Percentiles rank a stretch among this genome's conserved stretches.
phyloP scores from a whole-genome alignment of 2,797 vertebrate species.

The Lateolabrax maculatus region DNA sequence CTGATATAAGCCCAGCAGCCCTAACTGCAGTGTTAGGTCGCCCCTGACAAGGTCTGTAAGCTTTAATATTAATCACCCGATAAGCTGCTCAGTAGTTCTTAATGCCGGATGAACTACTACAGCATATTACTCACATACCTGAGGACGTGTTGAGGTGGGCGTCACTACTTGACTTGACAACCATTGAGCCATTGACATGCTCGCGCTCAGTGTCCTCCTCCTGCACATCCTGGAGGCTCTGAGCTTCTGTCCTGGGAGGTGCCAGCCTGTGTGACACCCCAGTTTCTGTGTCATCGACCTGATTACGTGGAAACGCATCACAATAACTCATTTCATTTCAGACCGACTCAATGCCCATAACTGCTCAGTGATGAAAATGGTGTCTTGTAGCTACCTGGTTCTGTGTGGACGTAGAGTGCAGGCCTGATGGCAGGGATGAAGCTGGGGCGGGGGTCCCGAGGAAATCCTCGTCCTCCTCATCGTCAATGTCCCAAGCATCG shows the following conservation, averaged over 20 bases:
- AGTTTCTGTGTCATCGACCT: constrained; percentile 72
- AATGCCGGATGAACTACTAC: background rate
- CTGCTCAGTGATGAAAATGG: background rate
- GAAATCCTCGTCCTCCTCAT: constrained; percentile 90
- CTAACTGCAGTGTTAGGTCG: background rate
- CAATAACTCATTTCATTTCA: background rate
- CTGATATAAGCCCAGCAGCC: constrained; percentile 27
- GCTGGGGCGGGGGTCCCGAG: constrained; percentile 51
- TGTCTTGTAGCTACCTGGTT: constrained; percentile 48
- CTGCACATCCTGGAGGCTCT: constrained; percentile 70
- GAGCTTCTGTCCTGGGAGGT: constrained; percentile 81
- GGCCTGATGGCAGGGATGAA: constrained; percentile 52
- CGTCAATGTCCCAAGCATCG: constrained; percentile 98
- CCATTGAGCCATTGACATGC: constrained; percentile 85
- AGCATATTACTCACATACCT: constrained; percentile 80
- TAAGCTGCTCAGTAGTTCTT: constrained; percentile 37
- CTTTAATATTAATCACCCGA: constrained; percentile 41
- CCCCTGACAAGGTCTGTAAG: constrained; percentile 17
- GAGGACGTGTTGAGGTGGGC: constrained; percentile 89
- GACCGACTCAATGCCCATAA: background rate
- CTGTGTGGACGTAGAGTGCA: constrained; percentile 51
- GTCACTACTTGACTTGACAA: constrained; percentile 94
- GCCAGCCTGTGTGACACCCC: constrained; percentile 80
- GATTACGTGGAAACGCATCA: constrained; percentile 26
- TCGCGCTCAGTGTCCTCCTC: constrained; percentile 74